These are phyloP conservation scores for Polyploca ridens DNA, from an alignment of 2,888 invertebrate genomes.

Conservation along the genomic window DNA sequence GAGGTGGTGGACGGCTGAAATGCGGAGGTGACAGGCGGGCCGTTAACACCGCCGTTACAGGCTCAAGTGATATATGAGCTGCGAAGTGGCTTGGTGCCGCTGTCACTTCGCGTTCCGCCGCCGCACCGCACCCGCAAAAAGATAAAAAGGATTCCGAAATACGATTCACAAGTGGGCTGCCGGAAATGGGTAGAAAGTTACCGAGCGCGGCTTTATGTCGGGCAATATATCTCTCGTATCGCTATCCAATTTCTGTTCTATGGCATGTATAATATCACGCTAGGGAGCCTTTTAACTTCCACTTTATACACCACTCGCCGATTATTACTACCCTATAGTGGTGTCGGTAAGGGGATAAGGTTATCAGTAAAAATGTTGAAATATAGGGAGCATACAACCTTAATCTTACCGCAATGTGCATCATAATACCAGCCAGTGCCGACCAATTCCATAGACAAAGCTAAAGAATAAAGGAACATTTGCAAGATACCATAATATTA, in stretches of 20 bases:
- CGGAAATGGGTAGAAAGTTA: conserved; percentile 81
- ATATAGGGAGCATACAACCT: not conserved
- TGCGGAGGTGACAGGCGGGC: conserved; percentile 76
- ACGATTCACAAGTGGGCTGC: conserved; percentile 82
- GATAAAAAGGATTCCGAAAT: conserved; percentile 82
- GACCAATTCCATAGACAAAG: too few species aligned
- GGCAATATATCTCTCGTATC: conserved; percentile 81
- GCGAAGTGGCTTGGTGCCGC: conserved; percentile 80
- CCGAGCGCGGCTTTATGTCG: conserved; percentile 78
- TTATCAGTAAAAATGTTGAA: not conserved
- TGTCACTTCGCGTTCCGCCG: conserved; percentile 77
- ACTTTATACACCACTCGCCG: conserved; percentile 64
- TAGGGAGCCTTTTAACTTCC: conserved; percentile 73
- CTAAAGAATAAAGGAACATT: too few species aligned
- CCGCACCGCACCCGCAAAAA: conserved; percentile 73
- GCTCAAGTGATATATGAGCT: conserved; percentile 81
- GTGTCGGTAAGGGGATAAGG: not conserved
- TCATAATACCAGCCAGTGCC: too few species aligned
- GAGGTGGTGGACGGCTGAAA: conserved; percentile 63
- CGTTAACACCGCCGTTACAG: conserved; percentile 78
- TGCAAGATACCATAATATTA: not conserved
- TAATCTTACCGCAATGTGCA: not conserved
- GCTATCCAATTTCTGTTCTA: conserved; percentile 82
- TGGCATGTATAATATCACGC: conserved; percentile 77
- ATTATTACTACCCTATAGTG: conserved; percentile 1